These are phyloP conservation scores for Anneissia japonica DNA, from an alignment of 35 echinoderm and acorn worm species.

Conservation along the genomic window DNA sequence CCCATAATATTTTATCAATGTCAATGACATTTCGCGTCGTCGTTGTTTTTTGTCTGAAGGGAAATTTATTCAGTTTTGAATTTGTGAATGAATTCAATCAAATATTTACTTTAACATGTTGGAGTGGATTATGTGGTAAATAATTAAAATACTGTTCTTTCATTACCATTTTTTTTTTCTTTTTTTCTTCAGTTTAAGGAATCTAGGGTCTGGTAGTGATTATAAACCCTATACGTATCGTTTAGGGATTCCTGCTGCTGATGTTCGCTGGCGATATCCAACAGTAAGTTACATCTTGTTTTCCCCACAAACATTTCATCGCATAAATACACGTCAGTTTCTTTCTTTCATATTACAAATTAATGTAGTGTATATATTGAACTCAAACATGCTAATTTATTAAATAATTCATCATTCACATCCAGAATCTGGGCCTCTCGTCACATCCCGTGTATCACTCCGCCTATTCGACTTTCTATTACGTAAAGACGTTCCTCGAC, in stretches of 20 bases:
- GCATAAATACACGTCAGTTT: not conserved
- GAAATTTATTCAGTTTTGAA: not conserved
- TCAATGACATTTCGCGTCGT: not conserved
- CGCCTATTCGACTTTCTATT: constrained; percentile 34
- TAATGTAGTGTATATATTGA: not conserved
- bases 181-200: not conserved
- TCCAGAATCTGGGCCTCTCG: not conserved
- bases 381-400: not conserved
- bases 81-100: not conserved
- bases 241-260: constrained; percentile 14
- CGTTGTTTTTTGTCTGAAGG: not conserved
- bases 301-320: not conserved
- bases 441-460: constrained; percentile 44
- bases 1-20: not conserved
- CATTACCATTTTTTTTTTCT: not conserved
- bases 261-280: constrained; percentile 1
- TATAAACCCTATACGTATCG: constrained; percentile 35
- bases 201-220: constrained; percentile 37
- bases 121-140: no score
- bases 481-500: constrained; percentile 32
- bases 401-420: no score
- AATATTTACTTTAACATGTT: no score
- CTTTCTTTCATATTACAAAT: not conserved
- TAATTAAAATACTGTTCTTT: no score
- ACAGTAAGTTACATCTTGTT: not conserved